Percentiles rank a stretch among this genome's conserved stretches.
phyloP scores from a whole-genome alignment of 2,113 vertebrate species.

The Pseudopodoces humilis region DNA sequence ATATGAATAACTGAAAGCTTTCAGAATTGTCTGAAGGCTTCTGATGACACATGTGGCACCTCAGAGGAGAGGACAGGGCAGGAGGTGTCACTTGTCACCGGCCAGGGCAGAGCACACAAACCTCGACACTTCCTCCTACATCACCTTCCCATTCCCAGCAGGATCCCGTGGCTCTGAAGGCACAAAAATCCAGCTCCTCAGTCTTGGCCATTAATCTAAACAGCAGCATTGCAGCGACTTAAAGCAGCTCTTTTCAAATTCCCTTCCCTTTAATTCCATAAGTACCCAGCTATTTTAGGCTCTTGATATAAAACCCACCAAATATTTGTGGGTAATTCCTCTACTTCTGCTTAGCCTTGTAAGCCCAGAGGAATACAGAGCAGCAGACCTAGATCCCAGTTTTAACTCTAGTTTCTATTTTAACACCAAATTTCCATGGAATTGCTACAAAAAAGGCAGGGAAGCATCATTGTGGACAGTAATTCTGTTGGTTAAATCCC shows the following conservation, averaged over 20 bases:
- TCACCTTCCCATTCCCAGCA: not conserved
- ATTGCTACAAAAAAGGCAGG: not conserved
- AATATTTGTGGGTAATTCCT: constrained; percentile 33
- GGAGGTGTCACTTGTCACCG: not conserved
- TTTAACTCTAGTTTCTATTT: constrained; percentile 28
- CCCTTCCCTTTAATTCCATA: constrained; percentile 12
- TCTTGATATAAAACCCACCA: not conserved
- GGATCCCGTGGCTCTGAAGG: not conserved
- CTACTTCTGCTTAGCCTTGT: not conserved
- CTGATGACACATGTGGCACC: not conserved
- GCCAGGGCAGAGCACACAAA: not conserved
- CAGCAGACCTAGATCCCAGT: not conserved
- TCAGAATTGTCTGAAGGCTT: not conserved
- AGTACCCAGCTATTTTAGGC: not conserved
- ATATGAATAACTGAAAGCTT: not conserved
- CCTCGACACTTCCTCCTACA: not conserved
- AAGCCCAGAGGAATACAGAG: not conserved
- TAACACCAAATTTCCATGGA: not conserved
- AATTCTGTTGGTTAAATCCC: not conserved
- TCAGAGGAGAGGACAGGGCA: not conserved
- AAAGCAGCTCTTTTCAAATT: constrained; percentile 7
- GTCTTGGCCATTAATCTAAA: not conserved
- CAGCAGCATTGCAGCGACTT: accelerated
- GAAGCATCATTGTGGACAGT: not conserved
- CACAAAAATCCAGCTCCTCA: not conserved